Conservation (phyloP, 2,113 vertebrate genomes). For the Progne subis region DNA sequence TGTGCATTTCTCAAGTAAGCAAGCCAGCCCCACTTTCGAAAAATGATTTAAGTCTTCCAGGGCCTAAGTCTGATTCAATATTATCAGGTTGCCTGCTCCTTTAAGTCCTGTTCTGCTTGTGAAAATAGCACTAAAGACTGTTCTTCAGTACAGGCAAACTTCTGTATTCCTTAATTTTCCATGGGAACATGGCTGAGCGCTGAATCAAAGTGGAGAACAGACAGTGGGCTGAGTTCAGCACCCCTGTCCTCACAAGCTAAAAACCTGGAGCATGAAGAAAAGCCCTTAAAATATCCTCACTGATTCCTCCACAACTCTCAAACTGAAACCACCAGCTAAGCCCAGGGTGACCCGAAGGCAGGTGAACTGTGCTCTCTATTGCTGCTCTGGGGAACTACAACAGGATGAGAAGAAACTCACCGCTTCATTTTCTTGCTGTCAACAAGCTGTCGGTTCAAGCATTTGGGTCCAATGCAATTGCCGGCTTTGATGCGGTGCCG, state of each 20-base stretch:
- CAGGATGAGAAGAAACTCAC: slow-evolving; percentile 54
- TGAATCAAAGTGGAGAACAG: rapidly evolving
- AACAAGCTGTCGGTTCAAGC: slow-evolving; percentile 22
- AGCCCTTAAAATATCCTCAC: neutral
- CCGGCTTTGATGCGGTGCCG: slow-evolving; percentile 19
- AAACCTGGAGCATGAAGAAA: neutral
- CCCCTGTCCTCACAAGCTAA: neutral
- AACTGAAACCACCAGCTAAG: neutral
- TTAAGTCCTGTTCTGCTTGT: neutral
- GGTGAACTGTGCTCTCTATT: slow-evolving; percentile 33
- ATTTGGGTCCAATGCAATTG: slow-evolving; percentile 59
- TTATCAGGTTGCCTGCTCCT: neutral
- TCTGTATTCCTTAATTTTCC: neutral
- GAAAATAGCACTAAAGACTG: neutral
- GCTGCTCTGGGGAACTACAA: neutral
- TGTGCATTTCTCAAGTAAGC: neutral
- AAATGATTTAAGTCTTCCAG: neutral
- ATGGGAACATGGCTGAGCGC: rapidly evolving
- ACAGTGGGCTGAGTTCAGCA: neutral
- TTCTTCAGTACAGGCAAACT: neutral
- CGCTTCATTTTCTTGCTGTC: slow-evolving; percentile 69
- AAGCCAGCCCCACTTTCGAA: neutral
- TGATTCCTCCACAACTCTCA: neutral
- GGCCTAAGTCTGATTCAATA: neutral
- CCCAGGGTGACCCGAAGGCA: neutral